A percentile compares a stretch with the other conserved stretches of the same genome.
Conservation (phyloP, 2,888 invertebrate species). For the Cheilosia variabilis region DNA sequence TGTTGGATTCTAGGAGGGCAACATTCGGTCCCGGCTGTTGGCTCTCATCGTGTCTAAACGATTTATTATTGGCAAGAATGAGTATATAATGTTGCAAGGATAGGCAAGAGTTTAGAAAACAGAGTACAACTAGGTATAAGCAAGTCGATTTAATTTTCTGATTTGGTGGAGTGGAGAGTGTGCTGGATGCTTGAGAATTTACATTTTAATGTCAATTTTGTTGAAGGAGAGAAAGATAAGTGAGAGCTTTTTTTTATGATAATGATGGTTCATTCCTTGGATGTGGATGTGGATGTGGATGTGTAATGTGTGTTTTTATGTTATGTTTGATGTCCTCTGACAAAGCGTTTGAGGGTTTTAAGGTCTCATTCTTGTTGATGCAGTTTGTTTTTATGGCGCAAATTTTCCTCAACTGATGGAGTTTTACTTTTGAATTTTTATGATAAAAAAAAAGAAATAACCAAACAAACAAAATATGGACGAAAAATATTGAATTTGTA, state of each 20-base stretch:
- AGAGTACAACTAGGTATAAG: slow-evolving; percentile 29
- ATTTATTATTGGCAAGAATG: slow-evolving; percentile 73
- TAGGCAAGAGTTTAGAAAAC: slow-evolving; percentile 60
- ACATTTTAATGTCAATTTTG: slow-evolving; percentile 58
- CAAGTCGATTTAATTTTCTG: slow-evolving; percentile 61
- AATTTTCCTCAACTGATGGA: slow-evolving; percentile 21
- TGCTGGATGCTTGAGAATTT: slow-evolving; percentile 62
- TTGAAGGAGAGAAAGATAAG: slow-evolving; percentile 38
- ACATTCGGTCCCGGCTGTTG: slow-evolving; percentile 81
- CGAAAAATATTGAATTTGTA: neutral
- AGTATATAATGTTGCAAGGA: slow-evolving; percentile 73
- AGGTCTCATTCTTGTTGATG: slow-evolving; percentile 20
- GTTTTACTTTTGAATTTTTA: slow-evolving; percentile 1
- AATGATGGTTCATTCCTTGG: slow-evolving; percentile 54
- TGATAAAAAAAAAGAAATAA: neutral
- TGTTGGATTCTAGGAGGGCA: slow-evolving; percentile 79
- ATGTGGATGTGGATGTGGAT: slow-evolving; percentile 50
- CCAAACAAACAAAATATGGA: slow-evolving; percentile 20
- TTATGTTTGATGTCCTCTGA: slow-evolving; percentile 34
- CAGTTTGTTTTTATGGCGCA: slow-evolving; percentile 16
- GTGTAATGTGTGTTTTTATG: slow-evolving; percentile 28
- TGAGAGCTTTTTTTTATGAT: slow-evolving; percentile 50
- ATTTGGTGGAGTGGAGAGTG: slow-evolving; percentile 37
- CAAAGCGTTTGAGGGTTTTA: slow-evolving; percentile 22
- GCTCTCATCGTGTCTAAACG: slow-evolving; percentile 73